Percentiles rank a stretch among this genome's conserved stretches.
These are phyloP conservation scores for Oenanthe oenanthe DNA, from an alignment of 2,113 vertebrate genomes.

Conservation along the genomic window DNA sequence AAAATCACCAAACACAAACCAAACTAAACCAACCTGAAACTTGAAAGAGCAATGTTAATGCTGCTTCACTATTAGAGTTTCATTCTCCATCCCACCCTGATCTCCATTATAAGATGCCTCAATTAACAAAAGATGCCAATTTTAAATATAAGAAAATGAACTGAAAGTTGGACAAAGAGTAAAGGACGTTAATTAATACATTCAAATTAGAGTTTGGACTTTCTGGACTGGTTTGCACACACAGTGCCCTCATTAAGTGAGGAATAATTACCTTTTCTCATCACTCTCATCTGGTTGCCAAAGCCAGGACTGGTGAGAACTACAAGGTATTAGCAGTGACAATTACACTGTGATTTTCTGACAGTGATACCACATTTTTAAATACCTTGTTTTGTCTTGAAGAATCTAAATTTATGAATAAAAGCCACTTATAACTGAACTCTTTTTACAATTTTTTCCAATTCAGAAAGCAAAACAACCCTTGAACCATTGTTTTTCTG, in stretches of 20 bases:
- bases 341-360: not conserved
- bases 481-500: not conserved
- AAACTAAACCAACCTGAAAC: not conserved
- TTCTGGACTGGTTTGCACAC: not conserved
- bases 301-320: not conserved
- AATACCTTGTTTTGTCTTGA: not conserved
- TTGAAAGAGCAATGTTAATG: not conserved
- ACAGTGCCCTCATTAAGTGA: not conserved
- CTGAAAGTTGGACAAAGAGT: not conserved
- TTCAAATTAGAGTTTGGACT: not conserved
- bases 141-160: not conserved
- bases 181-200: not conserved
- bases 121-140: not conserved
- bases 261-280: not conserved
- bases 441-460: not conserved
- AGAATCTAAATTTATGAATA: not conserved
- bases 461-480: not conserved
- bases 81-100: not conserved
- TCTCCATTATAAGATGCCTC: not conserved
- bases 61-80: not conserved
- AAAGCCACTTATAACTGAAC: not conserved
- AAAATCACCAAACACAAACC: not conserved
- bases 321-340: not conserved
- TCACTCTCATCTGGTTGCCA: not conserved
- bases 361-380: not conserved